Evolutionary conservation across 2,888 invertebrate genomes (phyloP), one percentile per base, ranked within the genome.

Genomic region (Pachymerium ferrugineum): DNA sequence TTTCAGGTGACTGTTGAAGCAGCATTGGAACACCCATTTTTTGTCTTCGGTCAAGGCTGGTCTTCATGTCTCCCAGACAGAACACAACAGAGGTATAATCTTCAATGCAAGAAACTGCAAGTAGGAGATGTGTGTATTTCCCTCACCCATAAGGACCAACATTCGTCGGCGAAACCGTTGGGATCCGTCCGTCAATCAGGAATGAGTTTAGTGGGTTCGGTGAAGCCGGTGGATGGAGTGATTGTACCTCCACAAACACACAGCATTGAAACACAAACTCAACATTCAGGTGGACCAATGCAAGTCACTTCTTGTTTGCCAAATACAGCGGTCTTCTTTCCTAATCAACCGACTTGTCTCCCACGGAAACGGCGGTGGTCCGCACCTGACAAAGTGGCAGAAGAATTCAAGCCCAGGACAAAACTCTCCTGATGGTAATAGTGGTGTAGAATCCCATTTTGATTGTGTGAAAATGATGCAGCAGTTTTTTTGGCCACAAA

Each of bases 91-190:
- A 86, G 88, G 77, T 93, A 91, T 83, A 91, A 91, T 33, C 86
- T 95, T 72, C 88, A 88, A 77, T 94, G 94, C 79, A 89, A 91
- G 79, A 87, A 88, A 80, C 85, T 95, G 78, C 89, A 90, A 81
- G 93, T 94, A n/a, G 94, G 94, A 33, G 94, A 95, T 82, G 89
- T 93, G 74, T 91, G 94, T 81, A 90, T 95, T 76, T 93, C 94
- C 1, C 84, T 95, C 73, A 90, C 91, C 30, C 79, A 79, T 70
- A 77, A 77, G 30, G 76, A 72, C 30, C n/a, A n/a, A n/a, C n/a
- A n/a, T n/a, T n/a, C n/a, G n/a, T n/a, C n/a, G n/a, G n/a, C n/a
- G n/a, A n/a, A n/a, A n/a, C n/a, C n/a, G n/a, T n/a, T n/a, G n/a
- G n/a, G n/a, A n/a, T n/a, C n/a, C n/a, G n/a, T n/a, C n/a, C n/a